Conservation (phyloP, 1,140 invertebrate species). For the Uloborus diversus region DNA sequence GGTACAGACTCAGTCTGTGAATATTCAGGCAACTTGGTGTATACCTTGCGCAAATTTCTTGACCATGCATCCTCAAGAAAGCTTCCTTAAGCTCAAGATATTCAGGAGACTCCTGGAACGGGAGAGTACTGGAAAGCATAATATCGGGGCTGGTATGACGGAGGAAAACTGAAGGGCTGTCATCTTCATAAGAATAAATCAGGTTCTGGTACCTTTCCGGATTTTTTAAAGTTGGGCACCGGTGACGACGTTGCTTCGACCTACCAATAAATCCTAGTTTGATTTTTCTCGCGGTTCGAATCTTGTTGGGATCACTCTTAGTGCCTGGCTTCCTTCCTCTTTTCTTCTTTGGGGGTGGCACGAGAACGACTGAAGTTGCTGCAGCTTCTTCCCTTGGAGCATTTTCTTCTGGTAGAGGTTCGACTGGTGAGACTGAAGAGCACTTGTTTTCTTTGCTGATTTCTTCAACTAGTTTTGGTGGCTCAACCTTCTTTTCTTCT, state of each 20-base stretch:
- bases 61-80: not conserved
- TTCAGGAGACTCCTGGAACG: slow-evolving; percentile 29
- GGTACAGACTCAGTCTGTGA: too few species aligned
- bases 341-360: slow-evolving; percentile 34
- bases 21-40: not conserved
- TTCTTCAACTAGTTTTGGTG: not conserved
- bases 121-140: slow-evolving; percentile 31
- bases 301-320: slow-evolving; percentile 12
- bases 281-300: too few species aligned
- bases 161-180: slow-evolving; percentile 6
- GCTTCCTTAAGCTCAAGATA: slow-evolving; percentile 28
- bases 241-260: not conserved
- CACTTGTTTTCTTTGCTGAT: not conserved
- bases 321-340: slow-evolving; percentile 33
- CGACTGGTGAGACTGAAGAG: not conserved
- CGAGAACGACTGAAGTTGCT: not conserved
- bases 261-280: too few species aligned
- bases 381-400: not conserved
- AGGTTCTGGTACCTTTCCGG: slow-evolving; percentile 18
- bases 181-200: slow-evolving; percentile 30
- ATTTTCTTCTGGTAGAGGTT: not conserved
- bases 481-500: not conserved
- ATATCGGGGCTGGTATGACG: slow-evolving; percentile 29
- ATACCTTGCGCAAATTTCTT: not conserved
- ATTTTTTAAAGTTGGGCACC: not conserved